Percentiles rank a stretch among this genome's conserved stretches.
Evolutionary conservation across 2,797 vertebrate genomes (phyloP).

Genomic region (Hafferia zeledoni): DNA sequence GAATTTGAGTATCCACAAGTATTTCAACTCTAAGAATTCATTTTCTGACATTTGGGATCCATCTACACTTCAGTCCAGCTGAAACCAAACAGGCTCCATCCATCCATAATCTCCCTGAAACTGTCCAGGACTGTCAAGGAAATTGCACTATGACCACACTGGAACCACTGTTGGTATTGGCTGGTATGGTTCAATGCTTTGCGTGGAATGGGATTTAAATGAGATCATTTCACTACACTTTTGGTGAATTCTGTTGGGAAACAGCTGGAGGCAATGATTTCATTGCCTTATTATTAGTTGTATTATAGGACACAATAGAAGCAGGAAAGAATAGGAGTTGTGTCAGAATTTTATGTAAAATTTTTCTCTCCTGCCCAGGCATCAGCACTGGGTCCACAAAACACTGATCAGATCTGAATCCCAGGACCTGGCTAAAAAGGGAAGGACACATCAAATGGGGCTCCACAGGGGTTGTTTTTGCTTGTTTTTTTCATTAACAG

Average conservation of each 20-base stretch:
- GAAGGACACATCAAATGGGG: slow-evolving; percentile 8
- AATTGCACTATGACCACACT: slow-evolving; percentile 54
- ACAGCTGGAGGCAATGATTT: slow-evolving; percentile 68
- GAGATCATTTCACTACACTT: slow-evolving; percentile 60
- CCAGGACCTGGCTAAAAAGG: slow-evolving; percentile 6
- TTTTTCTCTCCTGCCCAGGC: slow-evolving; percentile 22
- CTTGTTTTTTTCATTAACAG: slow-evolving; percentile 1
- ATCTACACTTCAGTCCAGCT: slow-evolving; percentile 53
- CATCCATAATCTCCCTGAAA: slow-evolving; percentile 58
- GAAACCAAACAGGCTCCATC: slow-evolving; percentile 11
- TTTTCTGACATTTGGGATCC: slow-evolving; percentile 70
- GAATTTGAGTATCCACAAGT: slow-evolving; percentile 63
- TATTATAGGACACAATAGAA: slow-evolving; percentile 57
- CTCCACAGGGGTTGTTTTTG: not conserved
- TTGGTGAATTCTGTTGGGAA: slow-evolving; percentile 51
- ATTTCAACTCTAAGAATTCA: slow-evolving; percentile 48
- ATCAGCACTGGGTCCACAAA: slow-evolving; percentile 26
- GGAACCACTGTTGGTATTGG: slow-evolving; percentile 60
- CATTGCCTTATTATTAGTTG: slow-evolving; percentile 56
- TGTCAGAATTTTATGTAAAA: slow-evolving; percentile 45
- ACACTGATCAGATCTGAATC: slow-evolving; percentile 16
- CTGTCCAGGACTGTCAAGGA: slow-evolving; percentile 55
- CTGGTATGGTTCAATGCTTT: slow-evolving; percentile 53
- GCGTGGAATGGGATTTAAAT: slow-evolving; percentile 54
- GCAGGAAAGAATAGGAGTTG: slow-evolving; percentile 45